Base-by-base conservation (phyloP, 2,888 invertebrate species). In the Lymantria dispar region DNA sequence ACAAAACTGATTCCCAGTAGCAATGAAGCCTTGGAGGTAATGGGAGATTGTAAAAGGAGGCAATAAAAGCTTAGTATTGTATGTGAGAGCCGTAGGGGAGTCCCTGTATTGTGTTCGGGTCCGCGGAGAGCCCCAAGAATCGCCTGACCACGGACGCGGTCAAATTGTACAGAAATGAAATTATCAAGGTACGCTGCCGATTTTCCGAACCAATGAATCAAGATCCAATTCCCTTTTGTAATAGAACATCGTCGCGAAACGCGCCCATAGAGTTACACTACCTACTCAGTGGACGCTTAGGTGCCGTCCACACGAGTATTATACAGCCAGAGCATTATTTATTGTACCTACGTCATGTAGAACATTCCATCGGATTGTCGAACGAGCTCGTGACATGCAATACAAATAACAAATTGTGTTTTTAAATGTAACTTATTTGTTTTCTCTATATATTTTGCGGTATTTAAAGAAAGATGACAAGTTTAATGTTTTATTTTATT, bases 111-210 rank as follows among this genome's bases (percentile, higher is more conserved):
- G 88, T 90, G 73, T 80, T 82, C 79, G 85, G 81, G 80, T 76
- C 89, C 87, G 76, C 78, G 72, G 87, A 82, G 88, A 82, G 78
- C 83, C 83, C 83, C 81, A 86, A 85, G 87, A 87, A 85, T 85
- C 87, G 88, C 73, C 89, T 85, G 89, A 88, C 89, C 89, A 87
- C 87, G 85, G 84, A 78, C 85, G 85, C 90, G 91, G 88, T 90
- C 91, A 91, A 91, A 91, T 91, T 91, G 91, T 91, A 90, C 90
- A 91, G 91, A 91, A 91, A 91, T 91, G 91, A 90, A 91, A 91
- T 91, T 91, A 91, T 91, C 91, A 91, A 91, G 91, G 91, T 90
- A 90, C 91, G 89, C 82, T 90, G 87, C 88, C 91, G 91, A 91
- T 91, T 91, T 91, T 91, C 91, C 89, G 91, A 87, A 83, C 91